Evolutionary conservation across 1,140 invertebrate species (phyloP), one percentile per base, ranked within the genome.

Genomic region (Pantala flavescens): DNA sequence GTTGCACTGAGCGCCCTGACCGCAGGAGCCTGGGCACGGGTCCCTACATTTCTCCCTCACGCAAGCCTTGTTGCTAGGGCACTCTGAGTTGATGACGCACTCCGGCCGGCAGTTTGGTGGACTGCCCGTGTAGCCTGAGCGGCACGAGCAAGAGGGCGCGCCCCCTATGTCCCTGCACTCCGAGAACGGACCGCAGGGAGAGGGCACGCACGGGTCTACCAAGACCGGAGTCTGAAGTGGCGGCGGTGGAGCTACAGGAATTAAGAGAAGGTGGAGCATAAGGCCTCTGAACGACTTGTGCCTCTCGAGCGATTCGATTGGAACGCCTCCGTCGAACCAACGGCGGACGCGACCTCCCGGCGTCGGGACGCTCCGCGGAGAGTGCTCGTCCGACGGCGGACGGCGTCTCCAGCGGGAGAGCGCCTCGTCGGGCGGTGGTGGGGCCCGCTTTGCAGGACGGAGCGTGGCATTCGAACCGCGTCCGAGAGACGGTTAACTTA

Each of bases 101-200:
- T 93, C 91, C 42, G 90, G 89, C 78, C 88, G 84, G 77, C 90
- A 91, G 78, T 88, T 89, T 28, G 90, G 90, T 75, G 90, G 89
- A 76, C 83, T 86, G 73, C 91, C 91, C n/a, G 88, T 83, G 77
- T 89, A 91, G 49, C 83, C 88, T 16, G 85, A 76, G 77, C 87
- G 82, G 78, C 91, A 93, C 24, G 88, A 87, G 78, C 91, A 93
- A 0, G 88, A 88, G 0, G 89, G 86, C 73, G 86, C 83, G 74
- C 86, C 86, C 72, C 88, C 86, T 70, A 86, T 82, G 75, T 87
- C 82, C 77, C 87, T 84, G 80, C 92, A 94, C 78, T 90, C 84
- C 7, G 89, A 86, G 79, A 90, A 85, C 23, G 87, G 84, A 7
- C 91, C 91, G 81, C 91, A 93, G 23, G 90, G 91, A 49, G 89